Conservation (phyloP, 2,797 vertebrate genomes). For the Echeneis naucrates region DNA sequence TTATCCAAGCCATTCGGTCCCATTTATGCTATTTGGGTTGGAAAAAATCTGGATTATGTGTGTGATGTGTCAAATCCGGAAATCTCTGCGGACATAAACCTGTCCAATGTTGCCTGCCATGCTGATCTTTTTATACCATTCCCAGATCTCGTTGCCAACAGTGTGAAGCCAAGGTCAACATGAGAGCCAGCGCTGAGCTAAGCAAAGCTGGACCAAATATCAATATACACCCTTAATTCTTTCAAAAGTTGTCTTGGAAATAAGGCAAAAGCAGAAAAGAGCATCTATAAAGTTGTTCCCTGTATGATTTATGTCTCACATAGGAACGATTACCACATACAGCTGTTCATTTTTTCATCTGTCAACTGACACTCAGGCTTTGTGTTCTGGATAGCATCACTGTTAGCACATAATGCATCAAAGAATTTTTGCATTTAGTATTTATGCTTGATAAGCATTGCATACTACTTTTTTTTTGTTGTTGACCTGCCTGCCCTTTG, state of each 20-base stretch:
- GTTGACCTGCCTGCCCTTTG: slow-evolving; percentile 20
- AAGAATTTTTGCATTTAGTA: slow-evolving; percentile 35
- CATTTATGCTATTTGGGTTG: neutral
- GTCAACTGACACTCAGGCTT: slow-evolving; percentile 31
- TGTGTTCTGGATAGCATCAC: neutral
- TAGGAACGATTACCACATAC: slow-evolving; percentile 22
- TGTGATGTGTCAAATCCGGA: neutral
- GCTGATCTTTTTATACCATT: neutral
- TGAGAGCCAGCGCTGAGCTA: neutral
- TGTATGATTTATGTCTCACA: slow-evolving; percentile 18
- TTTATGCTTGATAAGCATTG: slow-evolving; percentile 32
- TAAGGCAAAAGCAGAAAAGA: neutral
- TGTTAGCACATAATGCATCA: slow-evolving; percentile 37
- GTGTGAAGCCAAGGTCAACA: neutral
- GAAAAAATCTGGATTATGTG: neutral
- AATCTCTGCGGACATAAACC: slow-evolving; percentile 3
- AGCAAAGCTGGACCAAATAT: slow-evolving; percentile 6
- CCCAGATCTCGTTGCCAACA: neutral
- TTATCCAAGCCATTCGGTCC: neutral
- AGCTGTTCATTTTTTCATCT: slow-evolving; percentile 27
- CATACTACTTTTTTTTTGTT: slow-evolving; percentile 11
- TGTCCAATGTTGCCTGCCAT: neutral
- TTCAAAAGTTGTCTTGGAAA: neutral
- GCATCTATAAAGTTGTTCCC: neutral
- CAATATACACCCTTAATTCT: neutral